Conservation (phyloP, 2,797 vertebrate species). For the Dermochelys coriacea region DNA sequence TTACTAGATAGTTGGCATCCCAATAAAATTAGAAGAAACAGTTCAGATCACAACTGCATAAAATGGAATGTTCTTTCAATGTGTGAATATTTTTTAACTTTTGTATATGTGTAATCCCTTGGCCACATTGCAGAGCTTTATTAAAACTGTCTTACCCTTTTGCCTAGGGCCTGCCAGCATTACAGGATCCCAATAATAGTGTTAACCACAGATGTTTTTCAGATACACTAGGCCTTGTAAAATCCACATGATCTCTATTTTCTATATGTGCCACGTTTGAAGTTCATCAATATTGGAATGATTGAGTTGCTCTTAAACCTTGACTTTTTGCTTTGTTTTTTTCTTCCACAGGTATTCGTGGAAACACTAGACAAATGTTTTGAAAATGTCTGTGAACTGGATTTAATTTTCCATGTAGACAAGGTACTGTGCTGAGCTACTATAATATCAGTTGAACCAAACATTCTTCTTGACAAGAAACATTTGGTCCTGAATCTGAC, state of each 20-base stretch:
- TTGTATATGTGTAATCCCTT: not conserved
- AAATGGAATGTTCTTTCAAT: not conserved
- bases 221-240: not conserved
- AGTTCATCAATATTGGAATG: not conserved
- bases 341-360: constrained; percentile 92
- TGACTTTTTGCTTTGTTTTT: constrained; percentile 27
- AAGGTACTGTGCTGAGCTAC: constrained; percentile 86
- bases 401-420: constrained; percentile 99
- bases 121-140: not conserved
- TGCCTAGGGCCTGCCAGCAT: not conserved
- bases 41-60: not conserved
- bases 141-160: not conserved
- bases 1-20: not conserved
- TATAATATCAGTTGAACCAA: constrained; percentile 30
- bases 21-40: not conserved
- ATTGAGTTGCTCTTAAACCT: constrained; percentile 41
- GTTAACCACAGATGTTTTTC: constrained; percentile 19
- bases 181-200: not conserved
- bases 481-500: constrained; percentile 15
- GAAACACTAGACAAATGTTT: constrained; percentile 99
- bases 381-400: constrained; percentile 98
- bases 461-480: constrained; percentile 11
- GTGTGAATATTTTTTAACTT: not conserved
- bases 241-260: not conserved
- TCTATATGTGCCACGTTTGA: constrained; percentile 28